A percentile compares a stretch with the other conserved stretches of the same genome.
phyloP scores from a whole-genome alignment of 2,797 vertebrate genomes.

The Eulemur mongoz region DNA sequence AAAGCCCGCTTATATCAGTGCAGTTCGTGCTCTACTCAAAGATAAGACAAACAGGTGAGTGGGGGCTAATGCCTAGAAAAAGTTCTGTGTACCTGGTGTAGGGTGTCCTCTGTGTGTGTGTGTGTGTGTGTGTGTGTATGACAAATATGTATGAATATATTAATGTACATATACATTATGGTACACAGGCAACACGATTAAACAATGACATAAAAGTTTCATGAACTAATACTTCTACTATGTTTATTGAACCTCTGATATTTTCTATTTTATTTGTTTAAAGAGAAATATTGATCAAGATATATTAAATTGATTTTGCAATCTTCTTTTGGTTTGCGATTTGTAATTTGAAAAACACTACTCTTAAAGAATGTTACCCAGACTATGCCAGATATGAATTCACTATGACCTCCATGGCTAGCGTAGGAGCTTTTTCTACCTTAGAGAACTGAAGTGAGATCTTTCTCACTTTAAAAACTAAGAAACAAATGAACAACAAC shows the following conservation, averaged over 20 bases:
- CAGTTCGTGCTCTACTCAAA: neutral
- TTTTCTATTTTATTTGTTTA: neutral
- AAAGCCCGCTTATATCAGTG: neutral
- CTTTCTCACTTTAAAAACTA: neutral
- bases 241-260: neutral
- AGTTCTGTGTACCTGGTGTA: neutral
- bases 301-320: neutral
- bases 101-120: neutral
- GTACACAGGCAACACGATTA: neutral
- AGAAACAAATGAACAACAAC: neutral
- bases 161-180: neutral
- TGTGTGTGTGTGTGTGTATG: neutral
- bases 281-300: neutral
- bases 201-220: neutral
- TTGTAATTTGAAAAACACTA: neutral
- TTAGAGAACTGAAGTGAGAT: neutral
- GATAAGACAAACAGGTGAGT: neutral
- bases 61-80: neutral
- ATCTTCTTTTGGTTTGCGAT: neutral
- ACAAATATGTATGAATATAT: neutral
- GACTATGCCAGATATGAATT: neutral
- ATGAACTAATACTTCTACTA: neutral
- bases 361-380: neutral
- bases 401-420: neutral
- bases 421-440: neutral